Base-by-base conservation (phyloP, 1,140 invertebrate species). In the Drosophila ambigua region DNA sequence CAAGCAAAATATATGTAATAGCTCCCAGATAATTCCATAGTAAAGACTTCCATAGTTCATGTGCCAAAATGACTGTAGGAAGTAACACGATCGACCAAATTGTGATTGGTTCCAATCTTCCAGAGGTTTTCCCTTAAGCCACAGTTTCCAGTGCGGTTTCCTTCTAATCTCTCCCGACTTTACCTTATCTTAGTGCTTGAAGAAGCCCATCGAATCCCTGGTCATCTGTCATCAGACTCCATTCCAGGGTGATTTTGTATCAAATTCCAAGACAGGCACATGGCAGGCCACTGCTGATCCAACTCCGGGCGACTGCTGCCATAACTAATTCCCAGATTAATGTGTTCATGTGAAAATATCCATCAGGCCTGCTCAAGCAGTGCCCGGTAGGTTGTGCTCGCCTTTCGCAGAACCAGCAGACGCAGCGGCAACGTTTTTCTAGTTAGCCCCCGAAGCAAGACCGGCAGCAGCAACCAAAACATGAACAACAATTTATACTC, bases 321-420 rank as follows among this genome's bases (percentile, higher is more conserved):
- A 24, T 41, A 65, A 43, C 52, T 55, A 64, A 74, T 74, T 74
- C 72, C 53, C 43, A 50, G 71, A 75, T 66, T 75, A 50, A 59
- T 59, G 74, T 77, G 58, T 77, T 80, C 67, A 48, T 46, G 53
- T 79, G 64, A 81, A 84, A 77, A 81, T 71, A 67, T 62, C 72
- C 78, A 75, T 68, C 72, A 64, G 75, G 50, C 69, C 62, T 60
- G 61, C 31, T 62, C 52, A 63, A 35, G 44, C 45, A 51, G 51
- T 57, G 39, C 60, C 24, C 9, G 28, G 46, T 57, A 66, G 61
- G 58, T 49, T 66, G 62, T 26, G 50, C 35, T 39, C 35, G 35
- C 4, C 11, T 87, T 85, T 85, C 81, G 78, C 62, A 74, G 82
- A 82, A 81, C 63, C 51, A 46, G 51, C 50, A 44, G 43, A 31